phyloP scores from a whole-genome alignment of 2,888 invertebrate species.

The Oligia latruncula region DNA sequence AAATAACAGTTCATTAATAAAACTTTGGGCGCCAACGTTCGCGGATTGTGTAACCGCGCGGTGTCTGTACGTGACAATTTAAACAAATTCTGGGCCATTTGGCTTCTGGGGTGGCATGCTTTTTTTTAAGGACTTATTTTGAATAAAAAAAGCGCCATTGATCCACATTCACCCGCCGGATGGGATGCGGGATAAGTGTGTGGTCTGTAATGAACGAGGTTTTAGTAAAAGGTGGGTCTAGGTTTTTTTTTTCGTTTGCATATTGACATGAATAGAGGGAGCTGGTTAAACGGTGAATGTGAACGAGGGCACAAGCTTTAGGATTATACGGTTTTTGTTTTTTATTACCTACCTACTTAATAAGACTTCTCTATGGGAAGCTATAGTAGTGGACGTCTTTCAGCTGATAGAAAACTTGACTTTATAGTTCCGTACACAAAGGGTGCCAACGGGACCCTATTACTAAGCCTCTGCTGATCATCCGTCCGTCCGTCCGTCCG shows the following conservation, averaged over 20 bases:
- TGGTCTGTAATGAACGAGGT: constrained; percentile 76
- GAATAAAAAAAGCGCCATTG: constrained; percentile 86
- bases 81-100: constrained; percentile 90
- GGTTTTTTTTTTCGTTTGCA: constrained; percentile 64
- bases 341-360: too few relatives aligned
- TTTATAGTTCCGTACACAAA: neutral
- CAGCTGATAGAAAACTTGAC: neutral
- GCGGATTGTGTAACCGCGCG: constrained; percentile 87
- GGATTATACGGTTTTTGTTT: neutral
- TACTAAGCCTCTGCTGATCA: too few relatives aligned
- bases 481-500: too few relatives aligned
- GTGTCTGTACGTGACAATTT: constrained; percentile 90
- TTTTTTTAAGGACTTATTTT: constrained; percentile 87
- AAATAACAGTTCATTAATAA: constrained; percentile 57
- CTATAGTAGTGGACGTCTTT: neutral
- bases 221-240: constrained; percentile 64
- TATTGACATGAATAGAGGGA: constrained; percentile 52
- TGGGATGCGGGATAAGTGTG: constrained; percentile 87
- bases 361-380: too few relatives aligned
- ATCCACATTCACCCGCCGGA: constrained; percentile 79
- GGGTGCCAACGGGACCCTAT: too few relatives aligned
- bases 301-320: neutral
- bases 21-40: constrained; percentile 77
- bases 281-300: constrained; percentile 21
- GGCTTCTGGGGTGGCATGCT: constrained; percentile 88